These are phyloP conservation scores for Eriosoma lanigerum DNA, from an alignment of 1,140 invertebrate species.

Conservation along the genomic window DNA sequence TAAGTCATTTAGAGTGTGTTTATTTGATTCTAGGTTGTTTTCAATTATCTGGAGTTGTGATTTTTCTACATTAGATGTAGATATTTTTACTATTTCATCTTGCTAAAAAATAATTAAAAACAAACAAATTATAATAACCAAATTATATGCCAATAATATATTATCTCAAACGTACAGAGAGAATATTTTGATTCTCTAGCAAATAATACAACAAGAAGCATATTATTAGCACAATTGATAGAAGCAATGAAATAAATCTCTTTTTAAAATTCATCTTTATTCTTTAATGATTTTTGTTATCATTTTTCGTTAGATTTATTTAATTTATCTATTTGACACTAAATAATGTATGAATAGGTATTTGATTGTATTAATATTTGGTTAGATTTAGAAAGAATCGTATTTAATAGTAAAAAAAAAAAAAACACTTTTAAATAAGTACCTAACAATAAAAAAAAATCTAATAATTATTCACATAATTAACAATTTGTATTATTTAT, in stretches of 20 bases:
- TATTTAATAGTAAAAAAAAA: too few relatives aligned
- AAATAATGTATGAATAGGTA: too few relatives aligned
- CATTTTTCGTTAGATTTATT: too few relatives aligned
- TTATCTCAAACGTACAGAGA: neutral
- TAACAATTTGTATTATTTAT: too few relatives aligned
- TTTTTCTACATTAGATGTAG: neutral
- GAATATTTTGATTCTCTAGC: neutral
- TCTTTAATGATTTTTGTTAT: neutral
- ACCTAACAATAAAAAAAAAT: too few relatives aligned
- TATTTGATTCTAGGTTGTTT: neutral
- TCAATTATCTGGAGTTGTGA: neutral
- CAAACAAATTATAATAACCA: neutral
- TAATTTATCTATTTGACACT: too few relatives aligned
- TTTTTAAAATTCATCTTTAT: slow-evolving; percentile 43
- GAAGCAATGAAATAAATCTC: slow-evolving; percentile 38
- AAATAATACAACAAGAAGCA: slow-evolving; percentile 31
- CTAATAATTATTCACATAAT: too few relatives aligned
- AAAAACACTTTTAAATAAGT: too few relatives aligned
- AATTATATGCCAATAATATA: neutral
- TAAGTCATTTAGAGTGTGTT: neutral
- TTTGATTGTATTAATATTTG: too few relatives aligned
- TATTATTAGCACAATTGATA: slow-evolving; percentile 1
- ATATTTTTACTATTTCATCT: neutral
- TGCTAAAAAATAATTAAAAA: neutral
- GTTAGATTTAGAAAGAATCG: too few relatives aligned